Evolutionary conservation across 2,113 vertebrate species (phyloP).

Genomic region (Muntiacus reevesi): DNA sequence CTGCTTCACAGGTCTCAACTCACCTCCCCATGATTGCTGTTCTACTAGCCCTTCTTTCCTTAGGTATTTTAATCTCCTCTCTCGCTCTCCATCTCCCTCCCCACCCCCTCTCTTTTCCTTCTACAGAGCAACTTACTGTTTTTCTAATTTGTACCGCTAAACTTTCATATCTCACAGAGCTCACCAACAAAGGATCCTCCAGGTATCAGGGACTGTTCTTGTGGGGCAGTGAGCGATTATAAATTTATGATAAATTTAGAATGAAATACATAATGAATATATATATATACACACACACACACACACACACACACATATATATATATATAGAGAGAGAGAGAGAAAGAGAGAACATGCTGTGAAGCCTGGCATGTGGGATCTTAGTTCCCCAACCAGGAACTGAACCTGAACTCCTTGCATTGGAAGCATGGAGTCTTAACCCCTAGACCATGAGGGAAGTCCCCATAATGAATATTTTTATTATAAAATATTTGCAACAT

Average conservation of each 20-base stretch:
- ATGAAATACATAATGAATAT: background rate
- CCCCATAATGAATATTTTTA: background rate
- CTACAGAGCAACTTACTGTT: background rate
- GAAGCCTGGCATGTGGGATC: background rate
- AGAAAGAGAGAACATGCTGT: background rate
- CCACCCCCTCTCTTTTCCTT: background rate
- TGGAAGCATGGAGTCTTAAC: background rate
- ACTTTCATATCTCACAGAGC: background rate
- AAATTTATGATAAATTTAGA: background rate
- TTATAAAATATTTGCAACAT: background rate
- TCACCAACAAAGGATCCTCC: background rate
- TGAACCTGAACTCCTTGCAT: background rate
- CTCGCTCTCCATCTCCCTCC: background rate
- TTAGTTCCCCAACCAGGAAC: background rate
- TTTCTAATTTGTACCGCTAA: background rate
- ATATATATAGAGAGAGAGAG: too few species aligned
- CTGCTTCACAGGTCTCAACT: background rate
- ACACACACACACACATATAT: too few species aligned
- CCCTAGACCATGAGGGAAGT: background rate
- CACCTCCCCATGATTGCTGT: background rate
- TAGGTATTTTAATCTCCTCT: background rate
- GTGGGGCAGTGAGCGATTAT: background rate
- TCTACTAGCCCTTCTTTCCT: background rate
- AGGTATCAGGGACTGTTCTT: background rate
- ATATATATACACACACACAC: too few species aligned